Evolutionary conservation across 2,888 invertebrate genomes (phyloP), one percentile per base, ranked within the genome.

Genomic region (Ceriagrion tenellum): DNA sequence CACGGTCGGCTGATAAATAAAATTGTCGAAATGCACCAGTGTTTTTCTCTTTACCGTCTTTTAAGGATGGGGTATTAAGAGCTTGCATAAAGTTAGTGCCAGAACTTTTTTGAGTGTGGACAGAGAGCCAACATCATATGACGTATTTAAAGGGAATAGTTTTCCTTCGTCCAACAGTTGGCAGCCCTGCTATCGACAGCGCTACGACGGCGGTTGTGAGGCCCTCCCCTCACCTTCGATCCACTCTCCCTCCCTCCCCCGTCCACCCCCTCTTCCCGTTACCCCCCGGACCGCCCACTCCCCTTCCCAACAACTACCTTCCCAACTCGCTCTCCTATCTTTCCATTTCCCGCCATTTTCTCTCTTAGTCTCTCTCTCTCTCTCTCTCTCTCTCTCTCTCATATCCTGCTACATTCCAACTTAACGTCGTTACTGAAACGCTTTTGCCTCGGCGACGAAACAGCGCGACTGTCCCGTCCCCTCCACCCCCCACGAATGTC

Each of bases 141-240:
- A n/a, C 40, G n/a, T n/a, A n/a, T 40, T 91, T 93, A 93, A 93
- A 93, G 93, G 93, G 93, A 91, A 91, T 59, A 30, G 93, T 74
- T 47, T 47, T 93, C 16, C 40, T 26, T 93, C 91, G 35, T 63
- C 40, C 16, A 47, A 16, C 18, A 47, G 93, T 93, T 93, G 93
- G 93, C 47, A 47, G 69, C 69, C n/a, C 93, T 56, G 93, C 69
- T 93, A 93, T 93, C 93, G 93, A 93, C 93, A 93, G 30, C 55
- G 91, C 63, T 59, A 91, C 91, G 93, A 69, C 93, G 93, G 69
- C 13, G 63, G 63, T 63, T 35, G 91, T 91, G 59, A 23, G 63
- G 16, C 30, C 35, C 89, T 23, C 88, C 18, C 35, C 13, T 47
- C 47, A n/a, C 55, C 89, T 89, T 89, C 89, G 89, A 89, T 89